Evolutionary conservation across 2,113 vertebrate species (phyloP).

Genomic region (Haemorhous mexicanus): DNA sequence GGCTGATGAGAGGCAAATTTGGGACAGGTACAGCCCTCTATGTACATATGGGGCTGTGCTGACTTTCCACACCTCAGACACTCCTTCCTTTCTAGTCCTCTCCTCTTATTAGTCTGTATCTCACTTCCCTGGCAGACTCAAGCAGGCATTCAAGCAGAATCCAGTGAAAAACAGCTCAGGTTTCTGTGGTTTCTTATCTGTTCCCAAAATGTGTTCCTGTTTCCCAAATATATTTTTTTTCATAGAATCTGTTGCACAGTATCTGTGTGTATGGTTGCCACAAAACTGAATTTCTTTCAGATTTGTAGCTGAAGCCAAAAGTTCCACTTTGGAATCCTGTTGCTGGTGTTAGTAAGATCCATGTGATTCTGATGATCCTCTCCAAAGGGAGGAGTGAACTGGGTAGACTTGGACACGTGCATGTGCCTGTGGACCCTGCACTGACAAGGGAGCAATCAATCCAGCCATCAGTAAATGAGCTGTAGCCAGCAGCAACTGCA

Average conservation of each 20-base stretch:
- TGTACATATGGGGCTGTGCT: fast-evolving
- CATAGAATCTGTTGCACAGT: background rate
- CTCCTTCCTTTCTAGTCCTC: background rate
- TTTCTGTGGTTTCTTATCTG: background rate
- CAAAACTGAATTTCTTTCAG: background rate
- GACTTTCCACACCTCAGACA: background rate
- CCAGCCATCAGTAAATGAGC: background rate
- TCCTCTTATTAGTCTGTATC: background rate
- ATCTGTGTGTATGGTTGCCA: background rate
- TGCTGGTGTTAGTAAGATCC: background rate
- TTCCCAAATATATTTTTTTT: background rate
- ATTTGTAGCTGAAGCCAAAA: background rate
- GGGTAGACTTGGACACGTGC: background rate
- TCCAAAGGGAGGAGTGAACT: background rate
- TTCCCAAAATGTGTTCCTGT: background rate
- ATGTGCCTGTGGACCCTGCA: background rate
- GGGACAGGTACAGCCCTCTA: background rate
- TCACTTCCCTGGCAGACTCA: background rate
- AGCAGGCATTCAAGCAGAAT: background rate
- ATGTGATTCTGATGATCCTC: background rate
- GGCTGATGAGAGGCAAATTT: background rate
- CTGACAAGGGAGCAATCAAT: constrained; percentile 28
- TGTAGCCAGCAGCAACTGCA: background rate
- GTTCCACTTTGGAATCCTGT: background rate
- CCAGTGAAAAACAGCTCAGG: background rate